phyloP scores from a whole-genome alignment of 1,140 invertebrate genomes.

The Drosophila santomea region DNA sequence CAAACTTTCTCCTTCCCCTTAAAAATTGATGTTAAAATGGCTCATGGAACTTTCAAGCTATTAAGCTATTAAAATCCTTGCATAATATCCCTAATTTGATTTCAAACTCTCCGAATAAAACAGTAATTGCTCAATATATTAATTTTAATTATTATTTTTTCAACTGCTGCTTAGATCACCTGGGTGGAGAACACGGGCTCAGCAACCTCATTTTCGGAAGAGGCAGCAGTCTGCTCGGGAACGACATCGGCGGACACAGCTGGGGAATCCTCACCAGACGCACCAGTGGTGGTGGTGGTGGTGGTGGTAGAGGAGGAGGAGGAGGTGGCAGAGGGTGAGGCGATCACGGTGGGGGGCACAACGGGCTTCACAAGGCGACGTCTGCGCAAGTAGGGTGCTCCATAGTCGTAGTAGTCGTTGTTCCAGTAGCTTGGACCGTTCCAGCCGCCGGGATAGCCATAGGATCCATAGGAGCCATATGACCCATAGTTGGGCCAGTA shows the following conservation, averaged over 20 bases:
- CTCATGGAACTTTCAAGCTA: no score
- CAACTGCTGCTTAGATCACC: constrained; percentile 8
- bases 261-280: neutral
- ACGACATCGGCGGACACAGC: constrained; percentile 1
- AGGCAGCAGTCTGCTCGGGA: neutral
- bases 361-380: constrained; percentile 13
- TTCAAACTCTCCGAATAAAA: no score
- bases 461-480: neutral
- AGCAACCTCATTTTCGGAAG: no score
- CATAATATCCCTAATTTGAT: no score
- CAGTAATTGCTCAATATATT: constrained; percentile 13
- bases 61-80: no score
- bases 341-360: neutral
- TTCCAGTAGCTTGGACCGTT: constrained; percentile 33
- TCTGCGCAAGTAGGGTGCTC: constrained; percentile 5
- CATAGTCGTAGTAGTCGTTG: constrained; percentile 30
- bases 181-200: constrained; percentile 11
- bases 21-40: no score
- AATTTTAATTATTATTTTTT: constrained; percentile 16
- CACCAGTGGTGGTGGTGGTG: neutral
- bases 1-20: no score
- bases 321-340: neutral
- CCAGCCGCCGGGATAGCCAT: constrained; percentile 30
- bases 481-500: constrained; percentile 34
- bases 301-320: constrained; percentile 11